Percentiles rank a stretch among this genome's conserved stretches.
phyloP scores from a whole-genome alignment of 2,113 vertebrate species.

The Probosciger aterrimus region DNA sequence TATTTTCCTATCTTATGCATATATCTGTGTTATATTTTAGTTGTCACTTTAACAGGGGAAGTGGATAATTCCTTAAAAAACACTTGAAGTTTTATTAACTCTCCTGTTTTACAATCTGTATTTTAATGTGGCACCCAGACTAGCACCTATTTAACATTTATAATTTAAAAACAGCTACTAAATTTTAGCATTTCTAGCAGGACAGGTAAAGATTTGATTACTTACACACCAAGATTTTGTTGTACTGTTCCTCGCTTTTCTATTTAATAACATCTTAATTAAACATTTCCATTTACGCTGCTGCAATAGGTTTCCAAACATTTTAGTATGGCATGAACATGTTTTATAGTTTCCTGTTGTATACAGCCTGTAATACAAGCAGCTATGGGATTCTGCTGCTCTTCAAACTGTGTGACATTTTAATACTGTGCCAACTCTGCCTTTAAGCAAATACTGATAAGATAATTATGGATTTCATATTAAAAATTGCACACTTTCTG shows the following conservation, averaged over 20 bases:
- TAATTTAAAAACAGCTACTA: not conserved
- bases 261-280: not conserved
- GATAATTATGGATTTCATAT: not conserved
- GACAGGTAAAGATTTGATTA: not conserved
- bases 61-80: not conserved
- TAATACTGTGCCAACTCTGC: not conserved
- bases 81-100: not conserved
- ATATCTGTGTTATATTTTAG: not conserved
- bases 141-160: not conserved
- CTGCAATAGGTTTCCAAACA: not conserved
- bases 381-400: not conserved
- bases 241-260: not conserved
- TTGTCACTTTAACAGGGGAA: not conserved
- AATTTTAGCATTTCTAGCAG: not conserved
- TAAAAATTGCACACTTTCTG: not conserved
- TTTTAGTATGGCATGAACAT: not conserved
- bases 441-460: conserved; percentile 19
- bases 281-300: not conserved
- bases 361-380: not conserved
- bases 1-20: not conserved
- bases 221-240: not conserved
- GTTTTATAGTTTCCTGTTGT: not conserved
- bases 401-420: conserved; percentile 17
- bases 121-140: not conserved
- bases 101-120: not conserved